Base-by-base conservation (phyloP, 2,888 invertebrate species). In the Malthinus seriepunctatus region DNA sequence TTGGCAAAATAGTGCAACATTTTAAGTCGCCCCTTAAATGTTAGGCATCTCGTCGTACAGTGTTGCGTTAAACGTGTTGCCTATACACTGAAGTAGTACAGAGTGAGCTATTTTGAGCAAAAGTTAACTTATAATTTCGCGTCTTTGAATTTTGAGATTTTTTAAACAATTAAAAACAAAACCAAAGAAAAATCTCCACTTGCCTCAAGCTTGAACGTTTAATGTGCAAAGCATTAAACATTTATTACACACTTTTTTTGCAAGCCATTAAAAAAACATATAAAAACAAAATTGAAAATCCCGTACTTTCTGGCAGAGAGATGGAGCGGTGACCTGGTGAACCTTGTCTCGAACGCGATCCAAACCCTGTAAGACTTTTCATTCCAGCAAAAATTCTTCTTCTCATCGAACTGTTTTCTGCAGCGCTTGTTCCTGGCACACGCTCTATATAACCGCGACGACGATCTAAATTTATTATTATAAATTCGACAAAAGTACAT, bases 291-390 rank as follows among this genome's bases (percentile, higher is more conserved):
- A 52, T 23, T 57, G 37, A 64, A 65, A 69, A 64, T 65, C 73
- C 69, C 87, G 84, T 90, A 90, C 90, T 90, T 90, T 90, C 90
- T 78, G 90, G 90, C 81, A 90, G 86, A 79, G 90, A 90, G 85
- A 90, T 89, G 83, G 90, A 90, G 78, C 90, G 88, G 82, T 88
- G 87, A 80, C 88, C 88, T 72, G 88, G 86, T 71, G 88, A 87
- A 76, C 86, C 84, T 76, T 85, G 85, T 75, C 84, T 83, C 73
- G 87, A 86, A 74, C 87, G 82, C 75, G 88, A 81, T 65, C 84
- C 88, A 83, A 88, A 87, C 80, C 87, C 84, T 73, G 90, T 89
- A 76, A 90, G 82, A 78, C 89, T 90, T 82, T 89, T 88, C 83
- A 90, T 88, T 72, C 90, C 89, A 76, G 90, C 90, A 82, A 90